Evolutionary conservation across 2,888 invertebrate genomes (phyloP).

Genomic region (Teleiodes luculella): DNA sequence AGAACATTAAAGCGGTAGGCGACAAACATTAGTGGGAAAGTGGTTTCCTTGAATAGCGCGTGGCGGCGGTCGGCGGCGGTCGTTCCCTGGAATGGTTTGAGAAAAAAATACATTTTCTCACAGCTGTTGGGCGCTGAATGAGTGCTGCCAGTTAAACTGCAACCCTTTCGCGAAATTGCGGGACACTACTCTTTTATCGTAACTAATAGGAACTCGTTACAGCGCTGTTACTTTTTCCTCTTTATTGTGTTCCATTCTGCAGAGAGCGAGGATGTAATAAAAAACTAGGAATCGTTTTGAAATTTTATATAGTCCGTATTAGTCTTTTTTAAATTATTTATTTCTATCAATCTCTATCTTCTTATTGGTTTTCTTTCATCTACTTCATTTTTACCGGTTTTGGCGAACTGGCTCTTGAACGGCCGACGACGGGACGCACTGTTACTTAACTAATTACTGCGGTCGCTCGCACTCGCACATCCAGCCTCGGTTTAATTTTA

Average conservation of each 20-base stretch:
- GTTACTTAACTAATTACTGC: constrained; percentile 4
- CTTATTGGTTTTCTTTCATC: not conserved
- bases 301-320: not conserved
- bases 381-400: constrained; percentile 5
- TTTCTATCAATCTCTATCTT: not conserved
- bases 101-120: constrained; percentile 35
- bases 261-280: not conserved
- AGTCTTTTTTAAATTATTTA: not conserved
- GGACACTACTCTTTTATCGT: not conserved
- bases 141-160: constrained; percentile 44
- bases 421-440: too few relatives aligned
- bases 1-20: constrained; percentile 10
- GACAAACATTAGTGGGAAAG: constrained; percentile 17
- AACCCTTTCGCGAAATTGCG: constrained; percentile 37
- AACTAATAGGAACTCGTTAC: not conserved
- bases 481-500: not conserved
- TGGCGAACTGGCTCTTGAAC: not conserved
- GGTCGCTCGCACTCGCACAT: not conserved
- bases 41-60: constrained; percentile 14
- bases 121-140: constrained; percentile 31
- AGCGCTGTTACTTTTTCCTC: not conserved
- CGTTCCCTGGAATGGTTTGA: constrained; percentile 23
- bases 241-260: not conserved
- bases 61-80: not conserved
- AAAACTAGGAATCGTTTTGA: not conserved